Evolutionary conservation across 1,140 invertebrate species (phyloP).

Genomic region (Hyposmocoma kahamanoa): DNA sequence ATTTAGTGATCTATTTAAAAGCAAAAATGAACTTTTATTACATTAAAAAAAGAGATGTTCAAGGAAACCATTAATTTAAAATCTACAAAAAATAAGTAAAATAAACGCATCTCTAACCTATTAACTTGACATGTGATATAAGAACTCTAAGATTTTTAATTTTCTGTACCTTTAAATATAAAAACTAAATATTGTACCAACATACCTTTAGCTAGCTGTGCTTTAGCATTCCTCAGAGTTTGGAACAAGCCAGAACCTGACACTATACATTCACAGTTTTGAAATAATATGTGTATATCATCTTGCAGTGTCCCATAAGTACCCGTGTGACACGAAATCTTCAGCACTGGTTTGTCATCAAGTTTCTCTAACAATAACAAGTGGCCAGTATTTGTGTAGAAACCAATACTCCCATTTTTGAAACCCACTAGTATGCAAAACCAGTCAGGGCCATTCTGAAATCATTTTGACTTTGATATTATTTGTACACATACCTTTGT

Average conservation of each 20-base stretch:
- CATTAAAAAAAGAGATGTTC: no score
- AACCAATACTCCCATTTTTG: conserved; percentile 86
- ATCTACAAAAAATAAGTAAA: no score
- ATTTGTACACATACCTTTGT: no score
- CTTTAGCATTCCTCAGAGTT: conserved; percentile 84
- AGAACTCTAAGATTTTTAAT: no score
- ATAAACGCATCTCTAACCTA: no score
- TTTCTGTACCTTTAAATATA: no score
- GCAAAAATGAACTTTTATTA: no score
- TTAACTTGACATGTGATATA: no score
- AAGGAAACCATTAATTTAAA: no score
- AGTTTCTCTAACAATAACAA: conserved; percentile 89
- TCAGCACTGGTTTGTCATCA: conserved; percentile 86
- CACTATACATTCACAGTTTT: conserved; percentile 84
- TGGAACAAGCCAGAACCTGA: conserved; percentile 90
- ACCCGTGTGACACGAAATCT: conserved; percentile 87
- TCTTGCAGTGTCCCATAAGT: conserved; percentile 79
- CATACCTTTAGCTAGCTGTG: conserved; percentile 86
- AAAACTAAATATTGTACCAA: no score
- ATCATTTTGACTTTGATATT: no score
- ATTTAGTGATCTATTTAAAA: no score
- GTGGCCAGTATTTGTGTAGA: conserved; percentile 92
- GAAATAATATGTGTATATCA: conserved; percentile 89
- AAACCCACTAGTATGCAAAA: conserved; percentile 93
- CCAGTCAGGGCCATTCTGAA: conserved; percentile 89